phyloP scores from a whole-genome alignment of 2,113 vertebrate genomes.

The Scatophagus argus region DNA sequence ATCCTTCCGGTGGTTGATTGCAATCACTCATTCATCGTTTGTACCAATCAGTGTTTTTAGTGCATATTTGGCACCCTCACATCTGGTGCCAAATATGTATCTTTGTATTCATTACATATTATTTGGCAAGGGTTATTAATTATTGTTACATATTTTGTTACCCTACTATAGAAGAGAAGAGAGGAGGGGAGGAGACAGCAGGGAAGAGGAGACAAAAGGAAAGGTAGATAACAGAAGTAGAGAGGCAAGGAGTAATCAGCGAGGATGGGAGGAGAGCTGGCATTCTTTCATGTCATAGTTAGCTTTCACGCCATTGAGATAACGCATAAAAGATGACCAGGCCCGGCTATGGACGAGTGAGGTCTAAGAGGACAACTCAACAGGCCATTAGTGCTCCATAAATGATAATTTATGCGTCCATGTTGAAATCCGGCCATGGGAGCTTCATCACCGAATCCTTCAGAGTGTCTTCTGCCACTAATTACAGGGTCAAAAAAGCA shows the following conservation, averaged over 20 bases:
- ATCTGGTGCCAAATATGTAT: too few species aligned
- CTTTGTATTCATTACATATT: too few species aligned
- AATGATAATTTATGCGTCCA: conserved; percentile 84
- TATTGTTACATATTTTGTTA: not conserved
- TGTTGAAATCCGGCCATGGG: conserved; percentile 79
- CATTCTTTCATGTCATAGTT: conserved; percentile 58
- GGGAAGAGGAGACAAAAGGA: not conserved
- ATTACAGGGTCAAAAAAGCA: conserved; percentile 88
- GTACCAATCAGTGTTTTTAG: not conserved
- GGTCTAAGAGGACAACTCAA: conserved; percentile 76
- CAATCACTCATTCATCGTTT: not conserved
- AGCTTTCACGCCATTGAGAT: conserved; percentile 13
- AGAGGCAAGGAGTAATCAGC: conserved; percentile 7
- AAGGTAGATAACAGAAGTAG: not conserved
- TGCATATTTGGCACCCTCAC: too few species aligned
- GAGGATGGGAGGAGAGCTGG: conserved; percentile 43
- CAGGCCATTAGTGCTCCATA: conserved; percentile 81
- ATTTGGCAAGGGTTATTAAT: too few species aligned
- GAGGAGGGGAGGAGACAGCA: not conserved
- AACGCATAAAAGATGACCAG: conserved; percentile 61
- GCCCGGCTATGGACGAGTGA: conserved; percentile 38
- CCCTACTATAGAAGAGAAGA: not conserved
- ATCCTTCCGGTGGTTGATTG: not conserved
- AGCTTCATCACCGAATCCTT: conserved; percentile 81
- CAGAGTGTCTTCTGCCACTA: conserved; percentile 81